A percentile compares a stretch with the other conserved stretches of the same genome.
phyloP scores from a whole-genome alignment of 2,888 invertebrate genomes.

The Hyposoter dolosus region DNA sequence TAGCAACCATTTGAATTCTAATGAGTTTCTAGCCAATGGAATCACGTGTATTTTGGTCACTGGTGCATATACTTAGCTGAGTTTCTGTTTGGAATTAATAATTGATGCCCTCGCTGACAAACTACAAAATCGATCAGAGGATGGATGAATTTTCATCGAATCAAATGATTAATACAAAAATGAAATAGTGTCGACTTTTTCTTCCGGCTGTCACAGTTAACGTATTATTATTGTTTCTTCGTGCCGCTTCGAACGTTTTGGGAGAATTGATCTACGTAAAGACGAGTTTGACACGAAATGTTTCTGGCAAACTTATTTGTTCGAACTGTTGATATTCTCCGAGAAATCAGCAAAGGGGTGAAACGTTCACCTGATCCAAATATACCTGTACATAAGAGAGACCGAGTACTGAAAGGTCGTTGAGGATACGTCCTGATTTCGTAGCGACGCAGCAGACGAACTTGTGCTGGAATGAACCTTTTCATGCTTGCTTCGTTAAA shows the following conservation, averaged over 20 bases:
- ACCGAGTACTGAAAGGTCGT: constrained; percentile 47
- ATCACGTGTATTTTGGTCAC: background rate
- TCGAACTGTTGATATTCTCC: background rate
- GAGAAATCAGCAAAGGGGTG: background rate
- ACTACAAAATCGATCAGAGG: background rate
- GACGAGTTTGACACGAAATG: background rate
- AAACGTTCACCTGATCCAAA: background rate
- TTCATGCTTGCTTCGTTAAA: constrained; percentile 61
- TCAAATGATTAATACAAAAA: too few species aligned
- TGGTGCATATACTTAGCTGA: background rate
- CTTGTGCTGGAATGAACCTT: constrained; percentile 36
- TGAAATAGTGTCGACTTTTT: too few species aligned
- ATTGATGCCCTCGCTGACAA: background rate
- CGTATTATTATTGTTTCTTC: too few species aligned
- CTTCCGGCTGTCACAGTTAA: too few species aligned
- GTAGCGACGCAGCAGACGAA: constrained; percentile 18
- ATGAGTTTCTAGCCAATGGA: background rate
- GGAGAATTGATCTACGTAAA: background rate
- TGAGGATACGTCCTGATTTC: constrained; percentile 63
- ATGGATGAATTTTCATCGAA: background rate
- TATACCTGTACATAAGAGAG: constrained; percentile 11
- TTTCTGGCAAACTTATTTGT: background rate
- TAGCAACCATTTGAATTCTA: background rate
- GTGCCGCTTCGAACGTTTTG: too few species aligned
- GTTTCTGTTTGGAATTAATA: background rate